These are phyloP conservation scores for Stenoptilia bipunctidactyla DNA, from an alignment of 2,888 invertebrate species.

Conservation along the genomic window DNA sequence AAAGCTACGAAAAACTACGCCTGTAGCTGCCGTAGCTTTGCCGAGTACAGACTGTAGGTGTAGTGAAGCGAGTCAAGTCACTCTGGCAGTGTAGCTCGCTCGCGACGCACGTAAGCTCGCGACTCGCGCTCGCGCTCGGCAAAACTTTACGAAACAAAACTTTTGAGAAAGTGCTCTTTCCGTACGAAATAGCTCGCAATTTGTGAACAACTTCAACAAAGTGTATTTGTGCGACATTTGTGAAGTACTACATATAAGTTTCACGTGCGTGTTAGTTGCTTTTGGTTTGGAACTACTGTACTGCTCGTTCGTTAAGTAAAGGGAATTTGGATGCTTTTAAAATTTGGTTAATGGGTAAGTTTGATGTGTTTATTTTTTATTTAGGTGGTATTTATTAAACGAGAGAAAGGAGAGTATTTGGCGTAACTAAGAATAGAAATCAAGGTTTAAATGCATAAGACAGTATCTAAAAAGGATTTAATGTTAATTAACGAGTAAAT, in stretches of 20 bases:
- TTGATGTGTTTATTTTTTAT: not conserved
- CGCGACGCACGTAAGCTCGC: constrained; percentile 13
- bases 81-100: constrained; percentile 21
- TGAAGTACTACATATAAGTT: not conserved
- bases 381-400: too few species aligned
- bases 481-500: too few species aligned
- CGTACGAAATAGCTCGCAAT: constrained; percentile 26
- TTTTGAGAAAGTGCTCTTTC: constrained; percentile 26
- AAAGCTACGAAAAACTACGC: too few species aligned
- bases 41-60: not conserved
- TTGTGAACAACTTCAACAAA: constrained; percentile 26
- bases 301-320: constrained; percentile 8
- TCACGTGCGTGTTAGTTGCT: not conserved
- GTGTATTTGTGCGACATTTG: constrained; percentile 2
- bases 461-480: too few species aligned
- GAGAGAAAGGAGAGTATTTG: too few species aligned
- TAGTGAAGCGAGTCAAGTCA: constrained; percentile 11
- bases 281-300: not conserved
- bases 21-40: not conserved
- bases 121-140: constrained; percentile 6
- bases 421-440: too few species aligned
- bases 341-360: constrained; percentile 20
- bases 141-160: constrained; percentile 21
- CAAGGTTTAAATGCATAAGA: too few species aligned
- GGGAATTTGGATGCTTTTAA: constrained; percentile 10